phyloP scores from a whole-genome alignment of 2,888 invertebrate genomes.

The Serrognathus titanus region DNA sequence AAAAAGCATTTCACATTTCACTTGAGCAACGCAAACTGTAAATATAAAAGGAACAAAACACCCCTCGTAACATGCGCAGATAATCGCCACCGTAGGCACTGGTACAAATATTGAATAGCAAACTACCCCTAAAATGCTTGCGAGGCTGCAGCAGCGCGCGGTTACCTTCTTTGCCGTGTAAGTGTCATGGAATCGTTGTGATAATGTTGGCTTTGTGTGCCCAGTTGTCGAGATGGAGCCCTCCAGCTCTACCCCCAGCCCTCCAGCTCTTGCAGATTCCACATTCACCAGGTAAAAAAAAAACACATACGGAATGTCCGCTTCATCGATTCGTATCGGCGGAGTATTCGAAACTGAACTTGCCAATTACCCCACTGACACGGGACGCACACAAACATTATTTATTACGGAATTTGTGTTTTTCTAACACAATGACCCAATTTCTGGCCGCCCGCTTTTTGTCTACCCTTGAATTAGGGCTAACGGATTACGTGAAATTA shows the following conservation, averaged over 20 bases:
- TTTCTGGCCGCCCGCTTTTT: neutral
- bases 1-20: no score
- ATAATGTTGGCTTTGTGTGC: conserved; percentile 20
- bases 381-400: neutral
- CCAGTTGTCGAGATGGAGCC: conserved; percentile 40
- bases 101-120: conserved; percentile 33
- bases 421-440: conserved; percentile 17
- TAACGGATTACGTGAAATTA: neutral
- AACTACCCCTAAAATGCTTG: conserved; percentile 28
- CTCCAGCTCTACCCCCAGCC: conserved; percentile 46
- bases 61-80: conserved; percentile 30
- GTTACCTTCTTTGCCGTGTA: conserved; percentile 16
- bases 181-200: conserved; percentile 23
- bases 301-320: conserved; percentile 10
- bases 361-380: neutral
- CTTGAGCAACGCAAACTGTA: neutral
- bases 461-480: neutral
- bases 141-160: conserved; percentile 24
- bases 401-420: neutral
- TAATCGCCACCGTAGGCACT: conserved; percentile 24
- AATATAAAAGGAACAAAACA: conserved; percentile 22
- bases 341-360: neutral
- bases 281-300: conserved; percentile 45
- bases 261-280: conserved; percentile 45
- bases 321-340: conserved; percentile 29